Evolutionary conservation across 2,113 vertebrate species (phyloP).

Genomic region (Hyaena hyaena): DNA sequence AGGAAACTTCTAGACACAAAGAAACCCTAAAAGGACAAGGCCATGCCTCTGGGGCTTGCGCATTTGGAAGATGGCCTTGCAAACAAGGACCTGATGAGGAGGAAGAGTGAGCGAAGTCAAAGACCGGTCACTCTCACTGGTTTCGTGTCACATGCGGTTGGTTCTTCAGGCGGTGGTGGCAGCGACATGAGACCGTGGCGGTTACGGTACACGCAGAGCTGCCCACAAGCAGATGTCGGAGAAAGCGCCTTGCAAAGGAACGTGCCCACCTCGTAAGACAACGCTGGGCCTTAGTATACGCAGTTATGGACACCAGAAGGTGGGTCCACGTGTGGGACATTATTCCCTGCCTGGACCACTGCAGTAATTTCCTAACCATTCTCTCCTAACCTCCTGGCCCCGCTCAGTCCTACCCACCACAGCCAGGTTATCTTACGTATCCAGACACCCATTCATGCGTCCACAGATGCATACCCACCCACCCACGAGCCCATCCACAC

Average conservation of each 20-base stretch:
- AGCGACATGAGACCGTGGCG: not conserved
- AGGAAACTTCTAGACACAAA: constrained; percentile 18
- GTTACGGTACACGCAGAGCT: not conserved
- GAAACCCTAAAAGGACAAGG: not conserved
- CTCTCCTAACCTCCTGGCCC: not conserved
- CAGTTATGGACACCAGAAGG: not conserved
- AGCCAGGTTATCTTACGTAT: not conserved
- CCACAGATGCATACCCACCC: not conserved
- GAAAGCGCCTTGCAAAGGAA: constrained; percentile 4
- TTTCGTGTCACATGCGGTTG: not conserved
- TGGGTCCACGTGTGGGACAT: not conserved
- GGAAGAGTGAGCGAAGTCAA: not conserved
- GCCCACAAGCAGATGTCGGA: not conserved
- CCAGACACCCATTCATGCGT: accelerated
- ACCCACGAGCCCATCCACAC: not conserved
- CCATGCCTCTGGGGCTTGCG: not conserved
- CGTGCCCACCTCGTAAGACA: not conserved
- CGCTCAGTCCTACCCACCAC: not conserved
- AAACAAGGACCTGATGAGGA: not conserved
- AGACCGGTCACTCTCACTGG: not conserved
- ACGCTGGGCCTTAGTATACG: not conserved
- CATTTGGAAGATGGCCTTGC: not conserved
- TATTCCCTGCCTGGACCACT: not conserved
- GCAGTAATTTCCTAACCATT: not conserved
- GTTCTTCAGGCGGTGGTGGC: not conserved